A percentile compares a stretch with the other conserved stretches of the same genome.
Conservation (phyloP, 2,888 invertebrate genomes). For the Ochlodes sylvanus region DNA sequence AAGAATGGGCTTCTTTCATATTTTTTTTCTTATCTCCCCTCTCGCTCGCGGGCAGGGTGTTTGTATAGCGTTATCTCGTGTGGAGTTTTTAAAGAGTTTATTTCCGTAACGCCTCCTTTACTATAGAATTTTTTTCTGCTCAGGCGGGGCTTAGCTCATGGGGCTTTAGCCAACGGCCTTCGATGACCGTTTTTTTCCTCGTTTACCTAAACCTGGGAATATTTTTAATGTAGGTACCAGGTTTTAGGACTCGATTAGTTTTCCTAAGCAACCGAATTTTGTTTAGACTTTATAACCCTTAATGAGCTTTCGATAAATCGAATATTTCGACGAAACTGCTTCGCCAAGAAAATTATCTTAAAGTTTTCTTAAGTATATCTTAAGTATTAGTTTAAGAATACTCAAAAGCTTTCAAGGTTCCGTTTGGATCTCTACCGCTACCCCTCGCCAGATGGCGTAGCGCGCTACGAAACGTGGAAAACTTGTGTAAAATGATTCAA, state of each 20-base stretch:
- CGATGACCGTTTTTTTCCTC: slow-evolving; percentile 64
- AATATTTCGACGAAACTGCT: background rate
- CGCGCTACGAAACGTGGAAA: slow-evolving; percentile 45
- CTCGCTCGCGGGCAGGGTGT: slow-evolving; percentile 67
- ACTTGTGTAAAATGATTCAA: background rate
- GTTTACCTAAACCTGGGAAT: slow-evolving; percentile 65
- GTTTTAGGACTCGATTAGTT: background rate
- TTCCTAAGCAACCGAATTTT: background rate
- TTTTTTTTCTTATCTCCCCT: slow-evolving; percentile 76
- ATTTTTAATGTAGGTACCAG: slow-evolving; percentile 18
- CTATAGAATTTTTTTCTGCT: slow-evolving; percentile 71
- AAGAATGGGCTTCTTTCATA: slow-evolving; percentile 83
- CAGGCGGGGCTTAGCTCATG: slow-evolving; percentile 80
- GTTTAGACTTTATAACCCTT: background rate
- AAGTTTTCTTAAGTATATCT: slow-evolving; percentile 8
- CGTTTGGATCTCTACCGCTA: slow-evolving; percentile 56
- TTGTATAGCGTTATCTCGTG: slow-evolving; percentile 60
- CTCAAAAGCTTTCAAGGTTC: slow-evolving; percentile 33
- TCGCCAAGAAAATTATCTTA: slow-evolving; percentile 24
- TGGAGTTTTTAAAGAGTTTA: slow-evolving; percentile 71
- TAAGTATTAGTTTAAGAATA: slow-evolving; percentile 12
- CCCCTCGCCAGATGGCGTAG: slow-evolving; percentile 78
- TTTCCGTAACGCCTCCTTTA: slow-evolving; percentile 80
- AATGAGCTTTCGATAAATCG: background rate
- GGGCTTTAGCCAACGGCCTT: slow-evolving; percentile 74